phyloP scores from a whole-genome alignment of 2,888 invertebrate genomes.

The Phymatocera aterrima region DNA sequence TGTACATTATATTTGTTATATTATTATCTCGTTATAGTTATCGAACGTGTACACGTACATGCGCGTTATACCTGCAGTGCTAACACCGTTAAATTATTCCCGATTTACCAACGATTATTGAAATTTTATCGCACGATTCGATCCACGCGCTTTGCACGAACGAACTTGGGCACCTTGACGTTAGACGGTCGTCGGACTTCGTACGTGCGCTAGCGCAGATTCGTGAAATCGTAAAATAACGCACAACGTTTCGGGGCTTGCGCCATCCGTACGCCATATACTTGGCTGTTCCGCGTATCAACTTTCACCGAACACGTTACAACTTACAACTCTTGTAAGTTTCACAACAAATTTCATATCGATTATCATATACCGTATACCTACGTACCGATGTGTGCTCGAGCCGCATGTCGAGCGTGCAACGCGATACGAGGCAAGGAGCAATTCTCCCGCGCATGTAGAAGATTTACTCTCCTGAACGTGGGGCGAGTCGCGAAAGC shows the following conservation, averaged over 20 bases:
- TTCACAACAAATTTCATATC: not conserved
- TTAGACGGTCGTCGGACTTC: not conserved
- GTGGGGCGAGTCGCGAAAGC: too few species aligned
- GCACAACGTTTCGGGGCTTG: not conserved
- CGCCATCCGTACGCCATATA: not conserved
- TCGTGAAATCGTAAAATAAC: conserved; percentile 38
- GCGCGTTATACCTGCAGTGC: not conserved
- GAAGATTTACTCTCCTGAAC: too few species aligned
- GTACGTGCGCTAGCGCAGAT: conserved; percentile 25
- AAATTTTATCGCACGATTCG: conserved; percentile 16
- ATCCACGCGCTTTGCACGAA: conserved; percentile 42
- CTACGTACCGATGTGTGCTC: not conserved
- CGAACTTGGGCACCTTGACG: conserved; percentile 32
- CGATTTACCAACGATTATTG: conserved; percentile 19
- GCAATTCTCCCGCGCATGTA: too few species aligned
- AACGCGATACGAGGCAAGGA: too few species aligned
- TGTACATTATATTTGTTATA: too few species aligned
- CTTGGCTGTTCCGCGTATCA: not conserved
- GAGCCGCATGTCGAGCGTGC: too few species aligned
- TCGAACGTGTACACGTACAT: not conserved
- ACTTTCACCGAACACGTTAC: conserved; percentile 25
- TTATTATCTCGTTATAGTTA: too few species aligned
- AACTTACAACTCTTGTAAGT: too few species aligned
- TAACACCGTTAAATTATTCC: conserved; percentile 4
- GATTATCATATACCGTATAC: not conserved